Evolutionary conservation across 2,797 vertebrate genomes (phyloP), one percentile per base, ranked within the genome.

Genomic region (Darevskia nairensis): DNA sequence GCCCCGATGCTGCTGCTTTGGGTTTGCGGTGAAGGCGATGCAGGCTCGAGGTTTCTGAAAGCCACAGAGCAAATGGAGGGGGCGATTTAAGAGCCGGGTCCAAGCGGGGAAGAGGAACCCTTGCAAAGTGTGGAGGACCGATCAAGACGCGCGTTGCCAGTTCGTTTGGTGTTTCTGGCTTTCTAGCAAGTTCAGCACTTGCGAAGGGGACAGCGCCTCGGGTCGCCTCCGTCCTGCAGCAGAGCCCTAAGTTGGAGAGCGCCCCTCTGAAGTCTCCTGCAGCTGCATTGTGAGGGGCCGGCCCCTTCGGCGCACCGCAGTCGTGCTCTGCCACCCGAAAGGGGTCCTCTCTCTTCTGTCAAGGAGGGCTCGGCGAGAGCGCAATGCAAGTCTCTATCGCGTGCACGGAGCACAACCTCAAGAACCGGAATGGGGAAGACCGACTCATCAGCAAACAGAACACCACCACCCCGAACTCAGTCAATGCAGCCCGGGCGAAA

Each of bases 341-440:
- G 88, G 94, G 95, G 91, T 91, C 93, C 32, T 1, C 15, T 35
- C 91, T 0, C 75, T 76, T 41, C 82, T n/a, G 76, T 2, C 84
- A 0, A 85, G 27, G 1, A 72, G 9, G 90, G 81, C 4, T 88
- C 5, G 19, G 83, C 6, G 69, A 68, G 94, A 95, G 91, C 97
- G 96, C 95, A 96, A 99, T 99, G 99, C 99, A 99, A 97, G 99
- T 99, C 97, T 99, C 98, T 94, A 99, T 99, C 89, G 99, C 99
- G 94, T 99, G 99, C 96, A 99, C 98, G 0, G 99, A 99, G 94
- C 99, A 99, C 97, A 99, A 98, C 96, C 95, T 99, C 95, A 99
- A 99, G 97, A 97, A 98, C 90, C 97, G 98, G 39, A 99, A 99
- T 96, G 98, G 98, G 85, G 99, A 99, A 91, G 98, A 99, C 90